phyloP scores from a whole-genome alignment of 2,797 vertebrate genomes.

The Chloroceryle inda region DNA sequence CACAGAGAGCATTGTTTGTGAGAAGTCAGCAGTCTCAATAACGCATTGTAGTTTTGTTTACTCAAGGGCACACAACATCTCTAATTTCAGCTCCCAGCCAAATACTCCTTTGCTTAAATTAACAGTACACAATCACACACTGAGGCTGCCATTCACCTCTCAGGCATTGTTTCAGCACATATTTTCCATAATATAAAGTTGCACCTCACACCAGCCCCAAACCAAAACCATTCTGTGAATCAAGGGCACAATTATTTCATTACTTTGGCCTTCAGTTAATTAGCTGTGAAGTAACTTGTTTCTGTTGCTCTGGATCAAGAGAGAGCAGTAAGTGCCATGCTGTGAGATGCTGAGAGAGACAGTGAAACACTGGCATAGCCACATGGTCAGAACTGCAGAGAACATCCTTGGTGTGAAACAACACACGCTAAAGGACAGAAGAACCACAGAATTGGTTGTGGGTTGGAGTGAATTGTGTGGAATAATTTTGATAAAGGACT shows the following conservation, averaged over 20 bases:
- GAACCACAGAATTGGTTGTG: background rate
- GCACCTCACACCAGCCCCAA: background rate
- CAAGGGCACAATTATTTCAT: background rate
- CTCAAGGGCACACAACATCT: slow-evolving; percentile 13
- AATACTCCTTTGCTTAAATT: background rate
- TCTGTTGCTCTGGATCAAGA: background rate
- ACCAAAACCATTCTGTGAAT: background rate
- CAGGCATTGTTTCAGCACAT: background rate
- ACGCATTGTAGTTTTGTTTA: slow-evolving; percentile 38
- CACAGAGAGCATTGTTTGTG: slow-evolving; percentile 26
- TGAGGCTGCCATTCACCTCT: background rate
- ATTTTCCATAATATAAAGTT: background rate
- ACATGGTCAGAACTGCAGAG: background rate
- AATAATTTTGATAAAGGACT: background rate
- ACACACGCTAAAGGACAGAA: background rate
- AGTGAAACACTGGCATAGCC: background rate
- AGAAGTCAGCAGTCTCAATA: slow-evolving; percentile 41
- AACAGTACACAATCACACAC: background rate
- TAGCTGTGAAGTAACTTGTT: background rate
- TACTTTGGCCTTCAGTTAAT: background rate
- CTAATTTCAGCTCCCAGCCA: slow-evolving; percentile 1
- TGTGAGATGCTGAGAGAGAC: background rate
- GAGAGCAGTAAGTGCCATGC: rapidly evolving
- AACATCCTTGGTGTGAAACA: background rate
- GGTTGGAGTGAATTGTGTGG: background rate